phyloP scores from a whole-genome alignment of 2,797 vertebrate species.

The Zenarchopterus dispar region DNA sequence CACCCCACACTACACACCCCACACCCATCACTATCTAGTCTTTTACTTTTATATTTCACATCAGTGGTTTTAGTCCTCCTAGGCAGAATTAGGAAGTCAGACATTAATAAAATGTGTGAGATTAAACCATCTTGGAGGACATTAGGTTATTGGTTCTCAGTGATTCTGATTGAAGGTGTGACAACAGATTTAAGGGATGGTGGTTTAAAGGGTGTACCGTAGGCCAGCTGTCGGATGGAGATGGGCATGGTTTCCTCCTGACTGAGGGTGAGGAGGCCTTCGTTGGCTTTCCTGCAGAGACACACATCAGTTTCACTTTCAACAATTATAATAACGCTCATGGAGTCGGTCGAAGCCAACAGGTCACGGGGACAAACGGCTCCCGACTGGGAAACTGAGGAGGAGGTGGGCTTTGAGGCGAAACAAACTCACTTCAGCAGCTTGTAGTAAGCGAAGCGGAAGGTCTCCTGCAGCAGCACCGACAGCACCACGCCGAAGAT shows the following conservation, averaged over 20 bases:
- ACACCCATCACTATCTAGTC: too few relatives aligned
- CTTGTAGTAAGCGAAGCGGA: constrained; percentile 81
- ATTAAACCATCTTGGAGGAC: too few relatives aligned
- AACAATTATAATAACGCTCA: constrained; percentile 17
- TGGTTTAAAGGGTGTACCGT: constrained; percentile 68
- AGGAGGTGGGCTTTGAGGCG: background rate
- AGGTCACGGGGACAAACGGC: constrained; percentile 27
- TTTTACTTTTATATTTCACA: too few relatives aligned
- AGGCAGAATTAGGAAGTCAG: too few relatives aligned
- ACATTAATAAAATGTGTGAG: too few relatives aligned
- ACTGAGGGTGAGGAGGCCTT: constrained; percentile 85
- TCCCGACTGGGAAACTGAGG: background rate
- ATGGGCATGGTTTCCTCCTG: constrained; percentile 86
- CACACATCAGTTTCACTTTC: constrained; percentile 24
- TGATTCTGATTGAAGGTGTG: background rate
- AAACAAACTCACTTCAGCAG: constrained; percentile 82
- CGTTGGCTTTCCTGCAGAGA: constrained; percentile 85
- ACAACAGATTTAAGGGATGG: background rate
- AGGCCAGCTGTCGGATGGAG: constrained; percentile 86
- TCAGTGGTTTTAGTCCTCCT: too few relatives aligned
- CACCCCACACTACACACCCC: too few relatives aligned
- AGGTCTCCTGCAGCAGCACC: constrained; percentile 83
- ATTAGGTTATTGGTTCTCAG: too few relatives aligned
- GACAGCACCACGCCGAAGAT: constrained; percentile 84
- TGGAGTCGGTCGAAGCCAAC: constrained; percentile 10